phyloP scores from a whole-genome alignment of 2,888 invertebrate species.

The Microctonus aethiopoides region DNA sequence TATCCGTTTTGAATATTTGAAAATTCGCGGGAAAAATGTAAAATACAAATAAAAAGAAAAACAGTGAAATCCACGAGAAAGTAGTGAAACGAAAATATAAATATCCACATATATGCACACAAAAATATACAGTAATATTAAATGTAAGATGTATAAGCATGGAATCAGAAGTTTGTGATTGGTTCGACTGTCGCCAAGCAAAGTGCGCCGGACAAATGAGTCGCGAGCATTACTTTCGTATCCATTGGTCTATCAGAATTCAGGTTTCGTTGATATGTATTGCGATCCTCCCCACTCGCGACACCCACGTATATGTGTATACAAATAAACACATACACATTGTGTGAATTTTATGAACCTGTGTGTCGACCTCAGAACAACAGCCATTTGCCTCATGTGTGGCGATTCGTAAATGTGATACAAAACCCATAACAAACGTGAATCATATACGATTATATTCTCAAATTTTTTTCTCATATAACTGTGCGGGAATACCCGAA shows the following conservation, averaged over 20 bases:
- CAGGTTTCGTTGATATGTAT: slow-evolving; percentile 35
- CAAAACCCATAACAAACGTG: slow-evolving; percentile 29
- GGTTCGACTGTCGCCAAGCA: slow-evolving; percentile 62
- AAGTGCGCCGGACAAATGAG: slow-evolving; percentile 46
- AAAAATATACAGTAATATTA: slow-evolving; percentile 32
- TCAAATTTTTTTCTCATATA: slow-evolving; percentile 30
- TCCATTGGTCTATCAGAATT: slow-evolving; percentile 34
- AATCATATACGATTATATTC: slow-evolving; percentile 25
- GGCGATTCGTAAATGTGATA: slow-evolving; percentile 29
- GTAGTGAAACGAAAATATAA: background rate
- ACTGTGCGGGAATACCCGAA: slow-evolving; percentile 45
- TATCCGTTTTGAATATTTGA: background rate
- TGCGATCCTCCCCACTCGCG: slow-evolving; percentile 33
- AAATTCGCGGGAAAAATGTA: background rate
- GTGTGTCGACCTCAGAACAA: slow-evolving; percentile 48
- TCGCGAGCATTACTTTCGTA: background rate
- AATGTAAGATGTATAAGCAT: slow-evolving; percentile 60
- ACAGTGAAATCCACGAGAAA: background rate
- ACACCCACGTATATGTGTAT: background rate
- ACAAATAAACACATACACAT: slow-evolving; percentile 28
- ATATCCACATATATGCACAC: background rate
- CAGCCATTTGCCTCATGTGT: slow-evolving; percentile 66
- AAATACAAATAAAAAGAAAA: background rate
- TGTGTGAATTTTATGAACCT: background rate
- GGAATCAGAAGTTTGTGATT: slow-evolving; percentile 47